Conservation (phyloP, 2,888 invertebrate genomes). For the Patella pellucida region DNA sequence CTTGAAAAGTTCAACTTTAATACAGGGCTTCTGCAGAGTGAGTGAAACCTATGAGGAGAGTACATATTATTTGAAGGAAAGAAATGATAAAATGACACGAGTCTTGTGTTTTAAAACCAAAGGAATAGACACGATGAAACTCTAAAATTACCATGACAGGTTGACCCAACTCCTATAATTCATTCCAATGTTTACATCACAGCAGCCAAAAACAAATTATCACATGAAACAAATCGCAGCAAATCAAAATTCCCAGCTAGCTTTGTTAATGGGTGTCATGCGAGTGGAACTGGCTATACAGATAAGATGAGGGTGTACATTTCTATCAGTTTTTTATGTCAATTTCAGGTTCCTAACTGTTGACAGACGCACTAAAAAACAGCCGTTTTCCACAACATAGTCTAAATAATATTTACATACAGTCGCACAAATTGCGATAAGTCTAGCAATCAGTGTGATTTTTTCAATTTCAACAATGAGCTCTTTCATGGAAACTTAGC, state of each 20-base stretch:
- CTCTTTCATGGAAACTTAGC: not conserved
- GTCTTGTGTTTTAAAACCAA: not conserved
- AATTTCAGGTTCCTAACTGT: not conserved
- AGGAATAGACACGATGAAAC: not conserved
- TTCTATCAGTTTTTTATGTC: constrained; percentile 12
- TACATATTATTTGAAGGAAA: too few species aligned
- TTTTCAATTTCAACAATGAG: not conserved
- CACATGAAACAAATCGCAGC: not conserved
- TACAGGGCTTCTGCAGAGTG: too few species aligned
- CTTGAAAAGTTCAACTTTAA: too few species aligned
- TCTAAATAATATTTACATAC: constrained; percentile 9
- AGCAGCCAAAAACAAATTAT: not conserved
- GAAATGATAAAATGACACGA: too few species aligned
- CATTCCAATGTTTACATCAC: not conserved
- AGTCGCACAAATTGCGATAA: constrained; percentile 7
- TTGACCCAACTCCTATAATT: not conserved
- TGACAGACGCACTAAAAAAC: constrained; percentile 7
- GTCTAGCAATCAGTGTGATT: not conserved
- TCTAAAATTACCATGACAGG: not conserved
- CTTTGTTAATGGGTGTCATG: constrained; percentile 5
- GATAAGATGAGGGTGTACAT: constrained; percentile 1
- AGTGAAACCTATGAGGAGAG: too few species aligned
- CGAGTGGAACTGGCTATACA: not conserved
- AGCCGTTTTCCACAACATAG: not conserved
- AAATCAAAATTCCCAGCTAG: not conserved